These are phyloP conservation scores for Volucella inflata DNA, from an alignment of 2,888 invertebrate species.

Conservation along the genomic window DNA sequence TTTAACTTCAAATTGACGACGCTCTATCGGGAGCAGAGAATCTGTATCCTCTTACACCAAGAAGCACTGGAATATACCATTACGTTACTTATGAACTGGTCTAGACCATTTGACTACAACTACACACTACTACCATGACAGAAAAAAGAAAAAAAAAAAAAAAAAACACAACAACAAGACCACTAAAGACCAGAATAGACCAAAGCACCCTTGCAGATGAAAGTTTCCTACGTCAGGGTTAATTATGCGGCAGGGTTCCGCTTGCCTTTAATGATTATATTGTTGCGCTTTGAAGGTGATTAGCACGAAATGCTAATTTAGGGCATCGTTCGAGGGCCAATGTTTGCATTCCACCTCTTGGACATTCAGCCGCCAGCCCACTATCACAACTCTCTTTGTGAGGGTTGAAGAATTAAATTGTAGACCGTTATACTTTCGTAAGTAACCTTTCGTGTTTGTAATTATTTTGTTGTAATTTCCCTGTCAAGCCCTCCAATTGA, in stretches of 20 bases:
- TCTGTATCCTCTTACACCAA: conserved; percentile 43
- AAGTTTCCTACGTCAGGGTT: conserved; percentile 62
- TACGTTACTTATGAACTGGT: conserved; percentile 44
- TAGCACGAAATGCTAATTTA: conserved; percentile 72
- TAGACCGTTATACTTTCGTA: conserved; percentile 62
- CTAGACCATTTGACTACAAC: conserved; percentile 48
- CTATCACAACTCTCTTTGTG: neutral
- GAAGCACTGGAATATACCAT: conserved; percentile 42
- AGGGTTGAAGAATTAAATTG: conserved; percentile 59
- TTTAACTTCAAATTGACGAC: conserved; percentile 61
- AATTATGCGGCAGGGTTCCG: conserved; percentile 73
- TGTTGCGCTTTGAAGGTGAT: conserved; percentile 74
- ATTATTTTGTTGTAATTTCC: conserved; percentile 74
- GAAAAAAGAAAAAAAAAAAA: neutral
- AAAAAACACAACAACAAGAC: neutral
- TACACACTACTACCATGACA: neutral
- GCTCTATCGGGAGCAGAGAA: conserved; percentile 23
- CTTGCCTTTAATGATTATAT: conserved; percentile 72
- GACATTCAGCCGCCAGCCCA: conserved; percentile 21
- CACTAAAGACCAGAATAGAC: neutral
- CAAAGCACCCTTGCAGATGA: conserved; percentile 32
- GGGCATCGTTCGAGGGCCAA: conserved; percentile 52
- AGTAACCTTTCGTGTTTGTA: conserved; percentile 75
- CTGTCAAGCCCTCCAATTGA: conserved; percentile 51
- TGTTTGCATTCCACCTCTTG: conserved; percentile 67